Evolutionary conservation across 2,113 vertebrate species (phyloP).

Genomic region (Diadophis punctatus): DNA sequence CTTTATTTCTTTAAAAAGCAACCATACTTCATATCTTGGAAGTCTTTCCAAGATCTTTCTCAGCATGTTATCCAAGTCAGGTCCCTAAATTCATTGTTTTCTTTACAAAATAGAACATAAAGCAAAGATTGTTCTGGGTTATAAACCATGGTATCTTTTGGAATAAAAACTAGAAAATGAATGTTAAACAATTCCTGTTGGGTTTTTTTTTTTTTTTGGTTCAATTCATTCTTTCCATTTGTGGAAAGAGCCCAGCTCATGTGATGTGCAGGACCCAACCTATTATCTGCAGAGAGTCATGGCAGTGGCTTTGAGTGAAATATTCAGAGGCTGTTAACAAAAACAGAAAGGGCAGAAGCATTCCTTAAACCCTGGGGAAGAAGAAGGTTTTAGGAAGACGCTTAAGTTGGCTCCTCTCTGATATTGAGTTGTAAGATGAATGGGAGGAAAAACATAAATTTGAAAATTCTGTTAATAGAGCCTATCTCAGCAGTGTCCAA

Average conservation of each 20-base stretch:
- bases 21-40: not conserved
- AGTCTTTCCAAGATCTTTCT: not conserved
- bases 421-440: not conserved
- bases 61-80: not conserved
- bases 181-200: not conserved
- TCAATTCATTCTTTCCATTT: not conserved
- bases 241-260: not conserved
- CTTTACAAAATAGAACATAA: not conserved
- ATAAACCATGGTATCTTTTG: not conserved
- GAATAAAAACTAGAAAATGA: not conserved
- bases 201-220: no score
- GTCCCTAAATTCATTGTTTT: not conserved
- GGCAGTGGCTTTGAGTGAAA: not conserved
- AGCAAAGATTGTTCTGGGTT: not conserved
- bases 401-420: not conserved
- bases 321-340: not conserved
- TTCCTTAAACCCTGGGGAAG: not conserved
- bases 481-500: not conserved
- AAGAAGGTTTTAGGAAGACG: not conserved
- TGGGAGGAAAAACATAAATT: not conserved
- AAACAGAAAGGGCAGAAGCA: not conserved
- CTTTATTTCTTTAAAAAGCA: not conserved
- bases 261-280: not conserved
- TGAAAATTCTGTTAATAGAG: not conserved
- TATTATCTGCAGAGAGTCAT: not conserved